phyloP scores from a whole-genome alignment of 2,797 vertebrate species.

The Pseudopleuronectes americanus region DNA sequence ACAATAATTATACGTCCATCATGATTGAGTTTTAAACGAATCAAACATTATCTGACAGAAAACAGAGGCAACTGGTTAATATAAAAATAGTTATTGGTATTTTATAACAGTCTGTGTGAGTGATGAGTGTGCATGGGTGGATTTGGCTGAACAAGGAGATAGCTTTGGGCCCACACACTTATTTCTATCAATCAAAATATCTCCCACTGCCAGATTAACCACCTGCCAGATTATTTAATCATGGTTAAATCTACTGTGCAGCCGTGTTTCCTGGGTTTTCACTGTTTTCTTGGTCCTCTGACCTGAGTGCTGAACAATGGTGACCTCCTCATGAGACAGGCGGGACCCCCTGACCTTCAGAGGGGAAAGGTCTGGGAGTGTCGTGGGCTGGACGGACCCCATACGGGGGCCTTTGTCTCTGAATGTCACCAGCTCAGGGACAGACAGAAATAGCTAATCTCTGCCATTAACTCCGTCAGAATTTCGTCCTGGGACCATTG shows the following conservation, averaged over 20 bases:
- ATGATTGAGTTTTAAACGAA: neutral
- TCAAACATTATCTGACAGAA: slow-evolving; percentile 4
- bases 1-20: no score
- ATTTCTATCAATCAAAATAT: slow-evolving; percentile 49
- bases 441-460: slow-evolving; percentile 54
- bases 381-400: slow-evolving; percentile 45
- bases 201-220: slow-evolving; percentile 19
- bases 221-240: slow-evolving; percentile 11
- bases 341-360: slow-evolving; percentile 61
- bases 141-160: slow-evolving; percentile 37
- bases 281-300: slow-evolving; percentile 1
- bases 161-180: slow-evolving; percentile 22
- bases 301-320: slow-evolving; percentile 51
- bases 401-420: slow-evolving; percentile 68
- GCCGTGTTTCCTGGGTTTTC: slow-evolving; percentile 20
- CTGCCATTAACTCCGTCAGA: slow-evolving; percentile 28
- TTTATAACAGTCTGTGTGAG: slow-evolving; percentile 33
- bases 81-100: neutral
- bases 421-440: slow-evolving; percentile 66
- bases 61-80: slow-evolving; percentile 1
- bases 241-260: neutral
- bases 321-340: slow-evolving; percentile 35
- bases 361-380: slow-evolving; percentile 64
- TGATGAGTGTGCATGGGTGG: slow-evolving; percentile 39
- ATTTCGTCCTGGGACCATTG: slow-evolving; percentile 58